Conservation (phyloP, 2,797 vertebrate species). For the Ctenopoma multispine region DNA sequence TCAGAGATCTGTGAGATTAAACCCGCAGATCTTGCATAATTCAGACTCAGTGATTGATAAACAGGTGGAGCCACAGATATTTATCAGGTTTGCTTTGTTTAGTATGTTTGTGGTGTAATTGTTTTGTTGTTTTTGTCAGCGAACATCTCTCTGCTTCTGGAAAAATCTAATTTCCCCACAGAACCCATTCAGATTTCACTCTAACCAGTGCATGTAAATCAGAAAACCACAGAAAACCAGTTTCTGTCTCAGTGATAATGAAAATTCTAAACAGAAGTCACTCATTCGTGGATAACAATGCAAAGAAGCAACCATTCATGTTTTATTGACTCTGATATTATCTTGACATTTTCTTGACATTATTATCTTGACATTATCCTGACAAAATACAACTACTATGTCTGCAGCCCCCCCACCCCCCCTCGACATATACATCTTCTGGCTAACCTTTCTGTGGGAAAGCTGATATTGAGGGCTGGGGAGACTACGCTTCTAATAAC, state of each 20-base stretch:
- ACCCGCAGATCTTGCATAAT: background rate
- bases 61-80: background rate
- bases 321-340: constrained; percentile 49
- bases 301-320: constrained; percentile 16
- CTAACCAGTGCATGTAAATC: background rate
- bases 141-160: background rate
- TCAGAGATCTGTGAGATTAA: background rate
- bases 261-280: constrained; percentile 7
- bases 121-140: background rate
- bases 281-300: constrained; percentile 22
- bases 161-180: background rate
- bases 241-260: constrained; percentile 7
- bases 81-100: background rate
- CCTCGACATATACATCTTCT: constrained; percentile 4
- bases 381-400: constrained; percentile 24
- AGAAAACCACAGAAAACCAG: constrained; percentile 1
- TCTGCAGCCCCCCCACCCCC: constrained; percentile 1
- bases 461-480: constrained; percentile 43
- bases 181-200: background rate
- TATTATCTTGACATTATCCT: constrained; percentile 48
- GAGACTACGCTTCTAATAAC: constrained; percentile 66
- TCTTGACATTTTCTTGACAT: constrained; percentile 61
- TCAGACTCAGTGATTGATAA: background rate
- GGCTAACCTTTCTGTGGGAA: constrained; percentile 49
- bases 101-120: background rate